Base-by-base conservation (phyloP, 2,797 vertebrate genomes). In the Phoxinus dragarum region DNA sequence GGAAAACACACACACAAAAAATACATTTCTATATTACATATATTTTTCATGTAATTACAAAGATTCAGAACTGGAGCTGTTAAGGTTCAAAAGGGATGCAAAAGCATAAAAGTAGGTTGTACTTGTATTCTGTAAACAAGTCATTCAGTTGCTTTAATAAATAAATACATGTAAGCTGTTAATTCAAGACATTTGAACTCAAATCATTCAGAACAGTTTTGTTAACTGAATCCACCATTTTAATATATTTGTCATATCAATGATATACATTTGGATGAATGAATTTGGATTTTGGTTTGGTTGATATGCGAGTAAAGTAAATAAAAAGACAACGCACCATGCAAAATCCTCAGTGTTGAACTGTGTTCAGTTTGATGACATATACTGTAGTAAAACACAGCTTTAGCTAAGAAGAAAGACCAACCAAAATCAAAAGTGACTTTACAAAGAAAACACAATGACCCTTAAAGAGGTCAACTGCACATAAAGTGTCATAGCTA, bases 401-500 rank as follows among this genome's bases (percentile, higher is more conserved):
- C n/a, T 34, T 72, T 49, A 34, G 59, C 27, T 34, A 2, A 47
- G 31, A 49, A 59, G 10, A 74, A 66, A 59, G 40, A 59, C 31
- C 31, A 38, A 64, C 31, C 49, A 49, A 75, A 73, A 74, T 64
- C 74, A 16, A 38, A 78, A 78, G 56, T 77, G 36, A 77, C 52
- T 77, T 77, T 40, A 59, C 12, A 77, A 64, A 64, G 76, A 79
- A 34, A 64, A 34, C 36, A 6, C 54, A 19, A 19, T 49, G 71
- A 52, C 61, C 42, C 72, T 27, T 36, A 6, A 83, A 49, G 61
- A 83, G 81, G 59, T 83, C 81, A 83, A 14, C 71, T 12, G 34
- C 81, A 38, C 44, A 75, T 42, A 68, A 76, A 77, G 47, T 84
- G 61, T 84, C 71, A 83, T 31, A 67, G 16, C 61, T 73, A 67